Conservation (phyloP, 2,113 vertebrate species). For the Galbula dea region DNA sequence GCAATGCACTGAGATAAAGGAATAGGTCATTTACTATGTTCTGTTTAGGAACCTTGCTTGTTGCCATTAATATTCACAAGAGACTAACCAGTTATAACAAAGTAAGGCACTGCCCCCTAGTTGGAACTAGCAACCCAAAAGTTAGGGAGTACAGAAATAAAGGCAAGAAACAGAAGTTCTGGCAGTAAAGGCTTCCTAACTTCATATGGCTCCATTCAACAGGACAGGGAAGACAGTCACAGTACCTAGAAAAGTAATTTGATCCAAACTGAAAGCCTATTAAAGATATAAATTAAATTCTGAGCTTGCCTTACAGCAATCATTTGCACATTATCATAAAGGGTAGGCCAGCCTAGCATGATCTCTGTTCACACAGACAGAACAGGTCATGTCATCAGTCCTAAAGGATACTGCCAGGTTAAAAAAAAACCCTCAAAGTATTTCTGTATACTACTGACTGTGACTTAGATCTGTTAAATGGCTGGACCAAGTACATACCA, state of each 20-base stretch:
- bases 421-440: neutral
- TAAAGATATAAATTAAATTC: neutral
- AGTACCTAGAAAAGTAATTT: neutral
- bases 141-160: neutral
- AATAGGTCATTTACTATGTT: neutral
- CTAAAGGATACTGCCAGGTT: neutral
- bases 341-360: neutral
- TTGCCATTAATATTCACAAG: neutral
- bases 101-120: neutral
- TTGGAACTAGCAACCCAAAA: neutral
- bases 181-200: neutral
- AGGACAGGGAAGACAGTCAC: neutral
- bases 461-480: neutral
- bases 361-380: neutral
- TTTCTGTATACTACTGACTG: neutral
- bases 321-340: neutral
- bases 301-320: neutral
- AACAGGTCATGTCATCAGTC: neutral
- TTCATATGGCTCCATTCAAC: neutral
- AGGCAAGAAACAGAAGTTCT: neutral
- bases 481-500: neutral
- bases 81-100: neutral
- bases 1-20: neutral
- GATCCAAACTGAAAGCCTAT: neutral
- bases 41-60: neutral